phyloP scores from a whole-genome alignment of 2,797 vertebrate genomes.

The Pseudopleuronectes americanus region DNA sequence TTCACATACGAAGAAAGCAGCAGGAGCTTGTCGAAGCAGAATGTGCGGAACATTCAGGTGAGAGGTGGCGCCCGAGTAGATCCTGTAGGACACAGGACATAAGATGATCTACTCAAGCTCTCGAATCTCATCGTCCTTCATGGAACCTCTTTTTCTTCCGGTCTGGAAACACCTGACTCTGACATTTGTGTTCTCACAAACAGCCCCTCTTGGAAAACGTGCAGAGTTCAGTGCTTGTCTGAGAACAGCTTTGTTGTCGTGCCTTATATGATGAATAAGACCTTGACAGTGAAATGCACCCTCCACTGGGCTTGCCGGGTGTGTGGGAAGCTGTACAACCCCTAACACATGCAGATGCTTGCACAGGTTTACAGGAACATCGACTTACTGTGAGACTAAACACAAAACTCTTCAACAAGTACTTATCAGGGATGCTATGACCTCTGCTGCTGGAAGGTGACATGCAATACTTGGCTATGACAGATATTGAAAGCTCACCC shows the following conservation, averaged over 20 bases:
- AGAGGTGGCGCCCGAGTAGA: no score
- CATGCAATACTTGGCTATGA: background rate
- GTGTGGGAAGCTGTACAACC: constrained; percentile 19
- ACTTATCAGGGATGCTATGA: background rate
- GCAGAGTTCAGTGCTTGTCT: no score
- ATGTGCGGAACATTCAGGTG: no score
- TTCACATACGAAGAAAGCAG: no score
- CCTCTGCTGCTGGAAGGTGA: background rate
- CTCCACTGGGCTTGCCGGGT: background rate
- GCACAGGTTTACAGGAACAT: constrained; percentile 18
- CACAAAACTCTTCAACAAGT: background rate
- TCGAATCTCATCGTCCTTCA: no score
- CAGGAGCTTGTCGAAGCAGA: no score
- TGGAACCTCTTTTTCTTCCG: no score
- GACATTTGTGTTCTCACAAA: no score
- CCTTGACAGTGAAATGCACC: background rate
- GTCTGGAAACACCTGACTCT: no score
- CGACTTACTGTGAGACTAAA: constrained; percentile 3
- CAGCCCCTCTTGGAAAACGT: no score
- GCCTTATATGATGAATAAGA: constrained; percentile 15
- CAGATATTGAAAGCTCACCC: constrained; percentile 37
- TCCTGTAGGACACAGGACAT: no score
- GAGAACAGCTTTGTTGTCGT: background rate
- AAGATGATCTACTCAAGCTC: no score
- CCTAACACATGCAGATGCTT: background rate